Evolutionary conservation across 2,113 vertebrate species (phyloP).

Genomic region (Cranoglanis bouderius): DNA sequence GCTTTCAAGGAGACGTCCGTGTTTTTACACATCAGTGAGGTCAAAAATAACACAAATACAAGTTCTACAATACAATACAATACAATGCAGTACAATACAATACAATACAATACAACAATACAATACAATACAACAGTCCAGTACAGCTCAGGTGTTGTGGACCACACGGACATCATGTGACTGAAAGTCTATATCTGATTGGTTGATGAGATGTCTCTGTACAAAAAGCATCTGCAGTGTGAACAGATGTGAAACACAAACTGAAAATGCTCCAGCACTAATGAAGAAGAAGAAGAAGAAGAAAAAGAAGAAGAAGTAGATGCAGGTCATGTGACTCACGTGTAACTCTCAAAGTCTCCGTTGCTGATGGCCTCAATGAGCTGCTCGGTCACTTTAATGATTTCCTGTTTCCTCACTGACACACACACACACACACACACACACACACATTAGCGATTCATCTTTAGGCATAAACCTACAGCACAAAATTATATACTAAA

Average conservation of each 20-base stretch:
- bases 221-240: neutral
- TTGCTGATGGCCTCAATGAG: conserved; percentile 94
- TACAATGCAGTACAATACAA: no score
- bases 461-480: neutral
- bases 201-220: neutral
- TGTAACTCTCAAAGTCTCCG: conserved; percentile 91
- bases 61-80: no score
- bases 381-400: conserved; percentile 93
- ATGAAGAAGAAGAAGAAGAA: neutral
- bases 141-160: neutral
- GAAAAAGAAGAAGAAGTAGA: neutral
- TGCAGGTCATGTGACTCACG: conserved; percentile 72
- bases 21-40: neutral
- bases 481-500: neutral
- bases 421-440: conserved; percentile 12
- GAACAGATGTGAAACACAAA: neutral
- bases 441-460: neutral
- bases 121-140: no score
- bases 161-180: neutral
- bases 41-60: neutral
- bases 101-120: no score
- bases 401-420: conserved; percentile 90
- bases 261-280: neutral
- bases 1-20: no score
- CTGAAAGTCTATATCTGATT: neutral